Evolutionary conservation across 2,888 invertebrate species (phyloP).

Genomic region (Campoletis raptor): DNA sequence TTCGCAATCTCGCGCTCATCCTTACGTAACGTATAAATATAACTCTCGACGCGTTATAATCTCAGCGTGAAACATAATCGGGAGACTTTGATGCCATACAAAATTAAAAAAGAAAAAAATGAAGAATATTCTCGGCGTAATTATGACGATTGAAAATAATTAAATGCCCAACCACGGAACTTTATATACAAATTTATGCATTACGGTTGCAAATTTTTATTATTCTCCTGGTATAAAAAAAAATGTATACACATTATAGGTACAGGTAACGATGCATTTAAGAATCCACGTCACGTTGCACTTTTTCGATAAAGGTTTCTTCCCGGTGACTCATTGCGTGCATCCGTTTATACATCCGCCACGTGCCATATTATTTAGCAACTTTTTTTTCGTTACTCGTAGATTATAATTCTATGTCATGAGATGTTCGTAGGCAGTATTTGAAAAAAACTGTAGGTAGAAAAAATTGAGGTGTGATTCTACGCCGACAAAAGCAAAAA

Average conservation of each 20-base stretch:
- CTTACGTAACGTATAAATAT: constrained; percentile 56
- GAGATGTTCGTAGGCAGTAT: not conserved
- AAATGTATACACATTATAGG: not conserved
- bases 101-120: constrained; percentile 32
- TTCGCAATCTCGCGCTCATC: constrained; percentile 47
- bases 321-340: constrained; percentile 54
- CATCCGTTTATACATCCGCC: constrained; percentile 58
- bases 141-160: not conserved
- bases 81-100: constrained; percentile 32
- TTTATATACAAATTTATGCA: constrained; percentile 22
- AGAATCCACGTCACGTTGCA: constrained; percentile 59
- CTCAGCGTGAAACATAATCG: constrained; percentile 30
- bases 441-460: constrained; percentile 4
- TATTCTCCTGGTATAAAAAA: not conserved
- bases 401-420: not conserved
- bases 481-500: not conserved
- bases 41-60: constrained; percentile 43
- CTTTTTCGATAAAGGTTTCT: constrained; percentile 44
- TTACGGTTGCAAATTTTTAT: not conserved
- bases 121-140: not conserved
- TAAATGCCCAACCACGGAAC: constrained; percentile 1
- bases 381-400: constrained; percentile 7
- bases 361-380: constrained; percentile 44
- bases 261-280: constrained; percentile 35
- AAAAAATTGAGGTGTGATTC: constrained; percentile 7